Evolutionary conservation across 2,113 vertebrate genomes (phyloP), one percentile per base, ranked within the genome.

Genomic region (Turnix velox): DNA sequence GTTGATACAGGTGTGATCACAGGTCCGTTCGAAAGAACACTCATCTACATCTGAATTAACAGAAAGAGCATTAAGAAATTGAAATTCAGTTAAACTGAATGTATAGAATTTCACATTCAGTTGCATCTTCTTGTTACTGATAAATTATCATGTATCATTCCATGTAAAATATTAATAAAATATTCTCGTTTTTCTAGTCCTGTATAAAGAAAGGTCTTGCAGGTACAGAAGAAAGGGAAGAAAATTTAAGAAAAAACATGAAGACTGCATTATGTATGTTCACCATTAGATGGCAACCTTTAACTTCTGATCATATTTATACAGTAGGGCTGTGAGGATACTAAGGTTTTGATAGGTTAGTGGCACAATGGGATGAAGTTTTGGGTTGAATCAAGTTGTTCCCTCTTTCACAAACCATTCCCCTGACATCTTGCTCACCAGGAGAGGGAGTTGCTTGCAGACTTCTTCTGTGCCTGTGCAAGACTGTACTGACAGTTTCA

Each of bases 1-100:
- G 97, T 99, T 99, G 97, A 99, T 98, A 86, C 99, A 99, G 84
- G 97, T 98, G 97, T 99, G 99, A 95, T 99, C 99, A 5, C 99
- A 99, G 54, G 99, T 98, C 87, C 99, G 97, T 94, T 99, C 99
- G 9, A 99, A 99, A 69, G 99, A 99, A 71, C 99, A 99, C 96
- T 99, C 99, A 7, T 99, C 99, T 37, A 99, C 98, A 93, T 99
- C 99, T 99, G 97, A 80, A 87, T 71, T 37, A 35, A 75, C 0
- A 94, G 51, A 69, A 73, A 89, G 93, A 92, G 8, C 31, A 80
- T 35, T 17, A 33, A 31, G 51, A 72, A 88, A 79, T 76, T 12
- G 73, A 30, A 74, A 61, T 79, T 61, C 8, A 27, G 12, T 76
- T 66, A 91, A 51, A 61, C 14, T 0, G 28, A 59, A 55, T n/a